Percentiles rank a stretch among this genome's conserved stretches.
These are phyloP conservation scores for Ochlodes sylvanus DNA, from an alignment of 2,888 invertebrate genomes.

Conservation along the genomic window DNA sequence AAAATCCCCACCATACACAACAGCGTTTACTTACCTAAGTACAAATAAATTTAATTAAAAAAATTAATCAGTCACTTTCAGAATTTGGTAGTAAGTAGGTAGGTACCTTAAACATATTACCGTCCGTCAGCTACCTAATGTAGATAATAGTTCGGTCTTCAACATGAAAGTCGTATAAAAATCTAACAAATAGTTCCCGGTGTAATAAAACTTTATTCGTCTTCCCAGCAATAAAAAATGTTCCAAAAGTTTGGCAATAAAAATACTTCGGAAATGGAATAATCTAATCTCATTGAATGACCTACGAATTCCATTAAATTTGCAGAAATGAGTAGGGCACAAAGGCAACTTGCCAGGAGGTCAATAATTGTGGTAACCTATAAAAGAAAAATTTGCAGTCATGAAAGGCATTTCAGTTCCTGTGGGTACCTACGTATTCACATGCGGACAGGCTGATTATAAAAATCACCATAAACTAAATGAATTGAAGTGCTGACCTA, in stretches of 20 bases:
- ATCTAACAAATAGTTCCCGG: slow-evolving; percentile 67
- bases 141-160: slow-evolving; percentile 6
- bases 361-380: background rate
- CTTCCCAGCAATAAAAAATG: slow-evolving; percentile 70
- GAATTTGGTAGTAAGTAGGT: too few species aligned
- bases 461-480: too few species aligned
- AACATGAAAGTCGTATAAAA: slow-evolving; percentile 65
- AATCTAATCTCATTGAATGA: slow-evolving; percentile 29
- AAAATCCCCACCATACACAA: too few species aligned
- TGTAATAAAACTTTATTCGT: slow-evolving; percentile 70
- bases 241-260: slow-evolving; percentile 73
- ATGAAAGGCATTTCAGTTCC: background rate
- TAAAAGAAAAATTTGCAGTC: background rate
- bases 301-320: slow-evolving; percentile 23
- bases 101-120: background rate
- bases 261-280: slow-evolving; percentile 51
- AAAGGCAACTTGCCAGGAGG: background rate
- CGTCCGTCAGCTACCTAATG: background rate
- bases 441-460: too few species aligned
- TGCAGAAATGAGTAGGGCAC: background rate
- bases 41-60: too few species aligned
- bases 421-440: too few species aligned
- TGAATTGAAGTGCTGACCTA: too few species aligned
- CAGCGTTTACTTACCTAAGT: too few species aligned
- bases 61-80: too few species aligned